A percentile compares a stretch with the other conserved stretches of the same genome.
Conservation (phyloP, 1,140 invertebrate species). For the Scaptodrosophila lebanonensis region DNA sequence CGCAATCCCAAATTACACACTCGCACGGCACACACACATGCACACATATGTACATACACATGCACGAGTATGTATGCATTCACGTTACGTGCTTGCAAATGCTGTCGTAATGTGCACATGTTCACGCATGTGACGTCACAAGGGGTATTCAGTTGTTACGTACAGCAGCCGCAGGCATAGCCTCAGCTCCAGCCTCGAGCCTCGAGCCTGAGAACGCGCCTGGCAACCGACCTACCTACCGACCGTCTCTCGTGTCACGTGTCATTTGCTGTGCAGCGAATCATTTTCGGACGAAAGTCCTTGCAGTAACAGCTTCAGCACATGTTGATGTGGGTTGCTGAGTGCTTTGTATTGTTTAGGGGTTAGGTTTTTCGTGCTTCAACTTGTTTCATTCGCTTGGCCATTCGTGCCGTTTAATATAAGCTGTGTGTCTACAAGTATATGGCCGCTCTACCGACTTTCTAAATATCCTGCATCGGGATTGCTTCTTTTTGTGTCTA, state of each 20-base stretch:
- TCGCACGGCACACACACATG: neutral
- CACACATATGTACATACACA: neutral
- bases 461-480: too few relatives aligned
- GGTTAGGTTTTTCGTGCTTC: too few relatives aligned
- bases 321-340: too few relatives aligned
- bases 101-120: slow-evolving; percentile 54
- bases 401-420: too few relatives aligned
- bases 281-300: too few relatives aligned
- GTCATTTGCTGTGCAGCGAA: slow-evolving; percentile 3
- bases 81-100: neutral
- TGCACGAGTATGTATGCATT: neutral
- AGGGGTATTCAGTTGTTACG: slow-evolving; percentile 20
- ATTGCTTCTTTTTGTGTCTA: too few relatives aligned
- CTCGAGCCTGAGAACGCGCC: neutral
- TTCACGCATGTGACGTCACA: slow-evolving; percentile 58
- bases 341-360: too few relatives aligned
- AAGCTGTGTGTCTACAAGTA: too few relatives aligned
- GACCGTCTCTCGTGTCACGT: slow-evolving; percentile 9
- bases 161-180: neutral
- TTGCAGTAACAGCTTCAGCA: too few relatives aligned
- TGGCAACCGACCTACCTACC: neutral
- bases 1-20: neutral
- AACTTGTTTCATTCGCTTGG: too few relatives aligned
- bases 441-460: too few relatives aligned
- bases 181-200: too few relatives aligned